Evolutionary conservation across 92 coral and sea anemone species (phyloP).

Genomic region (Micromussa lordhowensis): DNA sequence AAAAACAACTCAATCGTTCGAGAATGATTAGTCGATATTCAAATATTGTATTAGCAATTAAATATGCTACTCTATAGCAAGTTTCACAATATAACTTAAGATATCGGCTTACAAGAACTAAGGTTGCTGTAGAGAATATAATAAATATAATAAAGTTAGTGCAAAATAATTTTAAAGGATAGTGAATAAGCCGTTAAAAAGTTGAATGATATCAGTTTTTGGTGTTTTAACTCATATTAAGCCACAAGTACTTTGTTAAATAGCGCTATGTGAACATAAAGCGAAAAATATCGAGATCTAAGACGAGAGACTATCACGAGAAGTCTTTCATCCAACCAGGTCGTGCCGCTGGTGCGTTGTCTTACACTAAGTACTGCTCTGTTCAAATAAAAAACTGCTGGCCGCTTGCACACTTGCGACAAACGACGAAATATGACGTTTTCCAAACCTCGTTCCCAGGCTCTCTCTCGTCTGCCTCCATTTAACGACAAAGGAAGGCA

Average conservation of each 20-base stretch:
- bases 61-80: background rate
- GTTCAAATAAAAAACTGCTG: background rate
- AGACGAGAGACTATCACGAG: no score
- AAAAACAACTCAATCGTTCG: background rate
- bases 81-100: background rate
- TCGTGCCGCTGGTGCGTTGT: no score
- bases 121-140: background rate
- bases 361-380: background rate
- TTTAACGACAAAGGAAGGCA: no score
- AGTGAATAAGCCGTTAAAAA: background rate
- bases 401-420: no score
- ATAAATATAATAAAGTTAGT: background rate
- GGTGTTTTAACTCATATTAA: background rate
- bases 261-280: no score
- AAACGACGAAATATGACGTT: no score
- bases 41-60: background rate
- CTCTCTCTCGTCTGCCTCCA: no score
- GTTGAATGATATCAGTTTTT: no score
- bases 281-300: no score
- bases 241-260: no score
- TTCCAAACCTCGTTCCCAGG: no score
- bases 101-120: background rate
- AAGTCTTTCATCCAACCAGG: no score
- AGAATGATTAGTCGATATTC: background rate
- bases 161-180: background rate